Evolutionary conservation across 1,140 invertebrate species (phyloP), one percentile per base, ranked within the genome.

Genomic region (Lamellibrachia luymesi): DNA sequence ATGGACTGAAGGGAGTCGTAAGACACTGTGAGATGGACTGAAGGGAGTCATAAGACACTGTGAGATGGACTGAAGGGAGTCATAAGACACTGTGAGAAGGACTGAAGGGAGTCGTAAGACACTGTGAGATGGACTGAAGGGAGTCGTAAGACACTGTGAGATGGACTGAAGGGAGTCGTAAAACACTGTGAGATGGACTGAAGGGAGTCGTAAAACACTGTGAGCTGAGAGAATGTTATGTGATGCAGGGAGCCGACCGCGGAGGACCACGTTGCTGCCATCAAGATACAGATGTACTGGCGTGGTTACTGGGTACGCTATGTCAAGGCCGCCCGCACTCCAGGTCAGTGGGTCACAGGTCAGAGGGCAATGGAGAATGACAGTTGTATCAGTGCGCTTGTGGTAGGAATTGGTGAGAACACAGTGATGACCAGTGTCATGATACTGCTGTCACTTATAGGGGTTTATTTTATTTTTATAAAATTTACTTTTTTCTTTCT

Each of bases 241-340:
- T 91, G 22, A 7, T 93, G 50, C 93, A 96, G 96, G 92, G 95
- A 96, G 91, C 94, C 95, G 10, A 96, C 95, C 50, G 90, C 95
- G 50, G 95, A 96, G 92, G 96, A 96, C 92, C 95, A 95, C 50
- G 94, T 96, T 50, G 95, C 95, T 5, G 94, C 95, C 91, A 95
- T 96, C 17, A 96, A 95, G 93, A 95, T 96, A 13, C 95, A 96
- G 94, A 96, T 95, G 92, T 93, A 92, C 7, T 96, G 96, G 95
- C 94, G 95, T 91, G 95, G 95, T 22, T 95, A 94, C 92, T 95
- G 93, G 94, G 95, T 95, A 2, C 93, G 96, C 49, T 96, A 95
- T 93, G 92, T 94, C 90, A 94, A 94, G 90, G 91, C 94, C n/a
- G 95, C 95, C 49, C 94, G 96, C 93, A 94, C 92, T 10, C 94